Base-by-base conservation (phyloP, 2,797 vertebrate genomes). In the Percopsis omiscomaycus region DNA sequence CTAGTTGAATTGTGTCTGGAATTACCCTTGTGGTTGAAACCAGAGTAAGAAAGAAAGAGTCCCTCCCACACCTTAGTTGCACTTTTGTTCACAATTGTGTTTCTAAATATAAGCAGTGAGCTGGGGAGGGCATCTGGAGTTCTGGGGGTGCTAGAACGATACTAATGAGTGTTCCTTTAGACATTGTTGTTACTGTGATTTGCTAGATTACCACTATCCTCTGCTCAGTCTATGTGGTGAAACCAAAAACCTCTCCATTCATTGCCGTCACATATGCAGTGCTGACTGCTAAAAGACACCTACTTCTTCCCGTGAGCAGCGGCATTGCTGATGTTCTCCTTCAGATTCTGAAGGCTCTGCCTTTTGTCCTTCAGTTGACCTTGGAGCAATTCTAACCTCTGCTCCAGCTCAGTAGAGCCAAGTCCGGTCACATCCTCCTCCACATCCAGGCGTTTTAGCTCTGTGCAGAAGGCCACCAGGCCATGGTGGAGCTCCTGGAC, bases 401-500 rank as follows among this genome's bases (percentile, higher is more conserved):
- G 71, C 83, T 84, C 74, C 67, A 89, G 80, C 75, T 75, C 81
- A 68, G 75, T 53, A 65, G 81, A 69, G 71, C 82, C 67, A 0
- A 86, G 74, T 42, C 28, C 68, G 13, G 85, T 77, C 11, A 79
- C 60, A 29, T 88, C 78, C 58, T 55, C n/a, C 27, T 91, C 89
- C 69, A 78, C 83, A 3, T 85, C 86, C 67, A 56, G 66, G 74
- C 55, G 92, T 82, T 92, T 90, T 32, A 92, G 79, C 87, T 93
- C 85, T 6, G 85, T 88, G 74, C 90, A 90, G 68, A 84, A 92
- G 0, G 70, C 89, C 71, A 92, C 77, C 75, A 90, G 82, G 46
- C 64, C 81, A 11, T 89, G 90, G 73, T 89, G 79, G 68, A 90
- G 68, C 73, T 91, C 81, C 78, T 91, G 93, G 82, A 91, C 76